These are phyloP conservation scores for Scophthalmus maximus DNA, from an alignment of 2,113 vertebrate species.

Conservation along the genomic window DNA sequence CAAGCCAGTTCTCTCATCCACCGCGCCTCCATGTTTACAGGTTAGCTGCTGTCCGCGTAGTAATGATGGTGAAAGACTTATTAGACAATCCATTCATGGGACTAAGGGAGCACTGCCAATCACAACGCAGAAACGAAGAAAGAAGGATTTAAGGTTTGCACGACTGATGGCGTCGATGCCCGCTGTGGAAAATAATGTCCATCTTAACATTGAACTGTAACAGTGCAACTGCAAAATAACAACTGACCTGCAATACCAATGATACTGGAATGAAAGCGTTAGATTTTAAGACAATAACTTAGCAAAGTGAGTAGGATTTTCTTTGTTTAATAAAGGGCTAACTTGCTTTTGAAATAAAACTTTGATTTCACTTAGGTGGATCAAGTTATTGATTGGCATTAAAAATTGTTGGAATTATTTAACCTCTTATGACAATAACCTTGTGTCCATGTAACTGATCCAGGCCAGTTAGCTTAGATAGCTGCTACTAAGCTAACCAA, in stretches of 20 bases:
- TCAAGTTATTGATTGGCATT: no score
- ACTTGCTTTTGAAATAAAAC: no score
- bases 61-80: slow-evolving; percentile 1
- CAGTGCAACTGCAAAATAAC: background rate
- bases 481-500: background rate
- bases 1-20: slow-evolving; percentile 22
- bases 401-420: no score
- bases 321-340: no score
- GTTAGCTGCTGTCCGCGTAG: slow-evolving; percentile 32
- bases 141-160: slow-evolving; percentile 28
- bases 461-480: background rate
- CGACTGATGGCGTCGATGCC: slow-evolving; percentile 18
- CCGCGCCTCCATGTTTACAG: slow-evolving; percentile 59
- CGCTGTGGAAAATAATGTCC: slow-evolving; percentile 35
- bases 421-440: no score
- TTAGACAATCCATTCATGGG: slow-evolving; percentile 60
- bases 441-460: no score
- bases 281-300: no score
- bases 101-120: slow-evolving; percentile 51
- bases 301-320: no score
- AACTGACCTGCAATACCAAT: background rate
- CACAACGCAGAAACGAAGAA: slow-evolving; percentile 26
- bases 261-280: no score
- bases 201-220: slow-evolving; percentile 22
- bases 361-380: no score